Percentiles rank a stretch among this genome's conserved stretches.
phyloP scores from a whole-genome alignment of 2,888 invertebrate species.

The Emmelina monodactyla region DNA sequence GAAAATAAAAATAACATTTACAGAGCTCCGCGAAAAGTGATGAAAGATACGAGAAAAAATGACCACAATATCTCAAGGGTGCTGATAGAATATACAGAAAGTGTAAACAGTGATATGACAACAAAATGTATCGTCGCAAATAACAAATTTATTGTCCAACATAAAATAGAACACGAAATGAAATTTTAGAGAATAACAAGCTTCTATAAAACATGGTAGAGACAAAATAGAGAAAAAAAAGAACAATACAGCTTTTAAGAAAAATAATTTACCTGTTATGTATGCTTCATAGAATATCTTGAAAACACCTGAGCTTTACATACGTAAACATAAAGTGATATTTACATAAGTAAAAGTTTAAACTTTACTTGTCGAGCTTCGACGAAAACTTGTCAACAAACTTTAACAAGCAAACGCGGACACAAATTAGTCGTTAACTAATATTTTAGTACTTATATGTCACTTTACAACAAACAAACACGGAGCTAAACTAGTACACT shows the following conservation, averaged over 20 bases:
- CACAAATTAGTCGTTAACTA: conserved; percentile 20
- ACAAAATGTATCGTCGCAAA: neutral
- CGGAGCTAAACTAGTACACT: neutral
- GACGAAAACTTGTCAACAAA: conserved; percentile 26
- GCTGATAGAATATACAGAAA: neutral
- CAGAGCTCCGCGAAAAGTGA: no score
- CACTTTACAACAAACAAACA: conserved; percentile 26
- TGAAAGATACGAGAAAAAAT: conserved; percentile 3
- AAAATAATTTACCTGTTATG: neutral
- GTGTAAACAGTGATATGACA: neutral
- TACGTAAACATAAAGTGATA: conserved; percentile 16
- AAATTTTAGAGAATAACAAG: no score
- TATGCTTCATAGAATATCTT: neutral
- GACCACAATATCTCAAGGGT: neutral
- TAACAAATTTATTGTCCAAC: neutral
- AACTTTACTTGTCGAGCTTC: conserved; percentile 26
- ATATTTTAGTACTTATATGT: conserved; percentile 20
- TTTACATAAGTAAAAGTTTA: conserved; percentile 24
- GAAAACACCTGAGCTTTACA: conserved; percentile 6
- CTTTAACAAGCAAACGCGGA: conserved; percentile 23
- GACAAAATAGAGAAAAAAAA: neutral
- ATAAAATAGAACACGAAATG: no score
- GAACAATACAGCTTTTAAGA: neutral
- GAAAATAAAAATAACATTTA: no score
- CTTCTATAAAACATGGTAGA: neutral